phyloP scores from a whole-genome alignment of 2,113 vertebrate genomes.

The Thermophis baileyi region DNA sequence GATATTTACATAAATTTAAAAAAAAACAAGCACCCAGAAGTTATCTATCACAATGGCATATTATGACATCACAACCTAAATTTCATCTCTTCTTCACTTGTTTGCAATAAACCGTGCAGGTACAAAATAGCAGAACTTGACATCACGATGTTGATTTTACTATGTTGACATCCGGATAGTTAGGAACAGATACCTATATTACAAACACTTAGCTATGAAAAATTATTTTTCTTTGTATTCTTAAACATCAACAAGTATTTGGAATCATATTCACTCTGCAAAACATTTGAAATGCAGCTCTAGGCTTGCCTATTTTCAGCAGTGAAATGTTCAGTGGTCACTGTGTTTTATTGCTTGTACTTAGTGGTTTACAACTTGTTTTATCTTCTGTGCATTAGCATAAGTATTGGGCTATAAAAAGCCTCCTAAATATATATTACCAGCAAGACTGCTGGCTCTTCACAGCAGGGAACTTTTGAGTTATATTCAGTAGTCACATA shows the following conservation, averaged over 20 bases:
- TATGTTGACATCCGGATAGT: background rate
- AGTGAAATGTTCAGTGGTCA: constrained; percentile 36
- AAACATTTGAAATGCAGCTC: constrained; percentile 8
- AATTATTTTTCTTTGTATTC: constrained; percentile 36
- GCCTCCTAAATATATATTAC: constrained; percentile 45
- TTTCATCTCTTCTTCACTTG: background rate
- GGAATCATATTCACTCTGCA: background rate
- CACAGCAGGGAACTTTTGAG: constrained; percentile 31
- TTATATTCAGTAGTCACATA: constrained; percentile 9
- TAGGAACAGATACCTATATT: background rate
- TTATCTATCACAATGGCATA: background rate
- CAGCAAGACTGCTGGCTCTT: constrained; percentile 18
- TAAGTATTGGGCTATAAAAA: constrained; percentile 53
- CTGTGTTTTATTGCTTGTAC: constrained; percentile 33
- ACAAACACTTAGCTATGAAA: constrained; percentile 3
- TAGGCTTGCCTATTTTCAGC: constrained; percentile 51
- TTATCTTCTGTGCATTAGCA: constrained; percentile 47
- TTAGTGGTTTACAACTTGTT: constrained; percentile 58
- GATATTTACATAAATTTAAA: background rate
- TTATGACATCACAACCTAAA: background rate
- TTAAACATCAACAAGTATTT: constrained; percentile 39
- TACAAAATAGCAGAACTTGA: background rate
- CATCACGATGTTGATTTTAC: background rate
- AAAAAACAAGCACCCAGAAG: background rate
- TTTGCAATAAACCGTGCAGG: background rate